phyloP scores from a whole-genome alignment of 2,797 vertebrate genomes.

The Trachops cirrhosus region DNA sequence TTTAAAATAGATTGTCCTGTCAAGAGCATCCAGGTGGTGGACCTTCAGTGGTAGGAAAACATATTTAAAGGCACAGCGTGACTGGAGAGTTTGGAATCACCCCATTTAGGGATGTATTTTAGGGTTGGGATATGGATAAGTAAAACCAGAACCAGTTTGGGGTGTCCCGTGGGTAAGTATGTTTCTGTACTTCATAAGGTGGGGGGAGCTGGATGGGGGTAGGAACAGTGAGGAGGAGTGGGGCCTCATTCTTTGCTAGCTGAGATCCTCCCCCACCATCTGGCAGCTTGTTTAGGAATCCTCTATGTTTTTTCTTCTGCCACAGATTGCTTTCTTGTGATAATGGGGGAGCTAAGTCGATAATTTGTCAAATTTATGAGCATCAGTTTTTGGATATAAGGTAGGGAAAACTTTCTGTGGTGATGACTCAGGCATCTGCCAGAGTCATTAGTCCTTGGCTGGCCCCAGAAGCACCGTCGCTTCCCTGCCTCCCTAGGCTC shows the following conservation, averaged over 20 bases:
- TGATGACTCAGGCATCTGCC: not conserved
- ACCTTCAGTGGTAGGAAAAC: not conserved
- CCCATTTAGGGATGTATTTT: not conserved
- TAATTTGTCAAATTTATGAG: not conserved
- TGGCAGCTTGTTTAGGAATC: not conserved
- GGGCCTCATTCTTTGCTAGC: not conserved
- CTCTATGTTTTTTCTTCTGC: not conserved
- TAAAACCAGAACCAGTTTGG: not conserved
- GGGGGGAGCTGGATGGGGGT: not conserved
- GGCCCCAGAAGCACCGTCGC: not conserved
- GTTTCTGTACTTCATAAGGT: not conserved
- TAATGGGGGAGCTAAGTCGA: not conserved
- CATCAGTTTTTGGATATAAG: not conserved
- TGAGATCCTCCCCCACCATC: not conserved
- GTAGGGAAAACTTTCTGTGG: not conserved
- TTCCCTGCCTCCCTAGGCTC: not conserved
- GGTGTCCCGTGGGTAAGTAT: not conserved
- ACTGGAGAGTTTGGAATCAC: not conserved
- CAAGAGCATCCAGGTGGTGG: not conserved
- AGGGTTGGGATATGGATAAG: not conserved
- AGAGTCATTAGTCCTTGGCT: not conserved
- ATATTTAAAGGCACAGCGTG: not conserved
- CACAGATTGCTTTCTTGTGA: slow-evolving; percentile 23
- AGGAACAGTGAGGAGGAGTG: no score
- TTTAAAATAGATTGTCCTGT: slow-evolving; percentile 8